These are phyloP conservation scores for Thalassophryne amazonica DNA, from an alignment of 2,797 vertebrate species.

Conservation along the genomic window DNA sequence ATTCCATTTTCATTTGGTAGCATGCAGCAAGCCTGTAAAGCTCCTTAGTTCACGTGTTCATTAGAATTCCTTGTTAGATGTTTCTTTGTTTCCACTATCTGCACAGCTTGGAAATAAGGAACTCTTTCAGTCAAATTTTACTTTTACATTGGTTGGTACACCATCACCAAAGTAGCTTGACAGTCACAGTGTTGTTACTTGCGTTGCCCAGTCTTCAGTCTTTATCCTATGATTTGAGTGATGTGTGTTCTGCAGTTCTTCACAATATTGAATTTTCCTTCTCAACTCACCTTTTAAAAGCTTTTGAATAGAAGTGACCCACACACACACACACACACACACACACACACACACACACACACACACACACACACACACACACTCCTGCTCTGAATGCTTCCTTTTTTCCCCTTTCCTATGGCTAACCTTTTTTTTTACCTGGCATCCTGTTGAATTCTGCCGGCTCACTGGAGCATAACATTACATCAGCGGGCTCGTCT, in stretches of 20 bases:
- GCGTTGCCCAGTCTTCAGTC: background rate
- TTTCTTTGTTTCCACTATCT: too few relatives aligned
- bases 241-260: conserved; percentile 14
- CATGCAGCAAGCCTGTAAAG: too few relatives aligned
- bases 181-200: background rate
- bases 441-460: conserved; percentile 19
- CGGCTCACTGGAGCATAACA: conserved; percentile 46
- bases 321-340: conserved; percentile 1
- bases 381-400: conserved; percentile 34
- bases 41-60: too few relatives aligned
- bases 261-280: conserved; percentile 31
- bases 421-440: conserved; percentile 43
- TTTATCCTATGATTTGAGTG: conserved; percentile 11
- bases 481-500: conserved; percentile 45
- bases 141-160: too few relatives aligned
- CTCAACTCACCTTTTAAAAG: conserved; percentile 44
- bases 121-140: background rate
- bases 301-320: conserved; percentile 24
- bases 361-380: background rate
- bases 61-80: too few relatives aligned
- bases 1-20: too few relatives aligned
- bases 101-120: background rate
- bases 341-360: conserved; percentile 3
- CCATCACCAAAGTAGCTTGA: conserved; percentile 5
- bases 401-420: conserved; percentile 17